Conservation (phyloP, 2,888 invertebrate genomes). For the Neoitamus cyanurus region DNA sequence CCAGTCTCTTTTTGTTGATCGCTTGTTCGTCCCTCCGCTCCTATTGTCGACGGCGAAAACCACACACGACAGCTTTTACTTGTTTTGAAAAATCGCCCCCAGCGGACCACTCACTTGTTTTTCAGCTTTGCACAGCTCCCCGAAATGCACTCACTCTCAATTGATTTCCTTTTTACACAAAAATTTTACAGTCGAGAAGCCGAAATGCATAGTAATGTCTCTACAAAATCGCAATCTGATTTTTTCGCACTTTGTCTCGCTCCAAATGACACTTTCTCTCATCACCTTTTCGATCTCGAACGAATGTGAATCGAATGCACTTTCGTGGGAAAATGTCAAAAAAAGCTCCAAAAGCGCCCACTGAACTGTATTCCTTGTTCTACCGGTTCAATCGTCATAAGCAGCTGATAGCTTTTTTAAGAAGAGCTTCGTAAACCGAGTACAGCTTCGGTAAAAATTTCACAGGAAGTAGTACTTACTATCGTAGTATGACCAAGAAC, state of each 20-base stretch:
- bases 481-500: too few relatives aligned
- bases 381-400: neutral
- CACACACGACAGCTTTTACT: slow-evolving; percentile 9
- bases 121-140: neutral
- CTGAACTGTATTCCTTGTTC: neutral
- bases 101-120: slow-evolving; percentile 16
- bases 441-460: too few relatives aligned
- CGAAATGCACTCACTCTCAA: neutral
- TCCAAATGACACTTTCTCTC: slow-evolving; percentile 31
- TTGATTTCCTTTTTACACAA: neutral
- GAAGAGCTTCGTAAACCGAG: neutral
- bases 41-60: neutral
- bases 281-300: neutral
- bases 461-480: too few relatives aligned
- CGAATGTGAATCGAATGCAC: slow-evolving; percentile 7
- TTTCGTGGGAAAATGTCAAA: slow-evolving; percentile 11
- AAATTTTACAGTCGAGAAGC: slow-evolving; percentile 10
- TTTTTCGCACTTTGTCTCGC: slow-evolving; percentile 26
- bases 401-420: neutral
- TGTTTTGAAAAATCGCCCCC: neutral
- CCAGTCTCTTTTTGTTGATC: slow-evolving; percentile 5
- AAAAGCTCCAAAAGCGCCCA: neutral
- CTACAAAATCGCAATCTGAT: slow-evolving; percentile 18
- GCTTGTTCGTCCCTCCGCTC: neutral
- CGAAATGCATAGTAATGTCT: neutral